Evolutionary conservation across 2,797 vertebrate genomes (phyloP).

Genomic region (Diceros bicornis): DNA sequence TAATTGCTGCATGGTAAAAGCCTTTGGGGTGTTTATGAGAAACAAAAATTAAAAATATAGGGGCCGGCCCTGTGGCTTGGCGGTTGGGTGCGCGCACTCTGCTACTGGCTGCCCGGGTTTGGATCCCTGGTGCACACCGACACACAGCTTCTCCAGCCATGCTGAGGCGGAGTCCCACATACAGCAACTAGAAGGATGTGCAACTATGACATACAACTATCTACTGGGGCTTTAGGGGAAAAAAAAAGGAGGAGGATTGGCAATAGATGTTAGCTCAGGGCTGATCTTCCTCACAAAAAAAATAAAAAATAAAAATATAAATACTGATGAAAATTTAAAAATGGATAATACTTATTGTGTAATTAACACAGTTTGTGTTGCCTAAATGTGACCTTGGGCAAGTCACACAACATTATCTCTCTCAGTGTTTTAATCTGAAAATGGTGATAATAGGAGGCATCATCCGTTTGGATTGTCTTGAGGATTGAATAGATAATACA

Average conservation of each 20-base stretch:
- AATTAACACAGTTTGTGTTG: neutral
- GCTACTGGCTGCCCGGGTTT: no score
- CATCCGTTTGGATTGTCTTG: neutral
- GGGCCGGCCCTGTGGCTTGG: no score
- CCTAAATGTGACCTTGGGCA: neutral
- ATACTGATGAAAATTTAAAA: neutral
- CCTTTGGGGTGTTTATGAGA: neutral
- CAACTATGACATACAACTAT: no score
- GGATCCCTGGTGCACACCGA: no score
- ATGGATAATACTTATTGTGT: neutral
- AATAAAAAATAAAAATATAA: neutral
- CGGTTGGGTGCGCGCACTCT: no score
- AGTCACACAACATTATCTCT: neutral
- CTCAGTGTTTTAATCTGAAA: neutral
- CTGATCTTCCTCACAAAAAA: no score
- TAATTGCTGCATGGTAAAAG: neutral
- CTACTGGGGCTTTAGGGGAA: no score
- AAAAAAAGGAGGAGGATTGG: no score
- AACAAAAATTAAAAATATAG: conserved; percentile 10
- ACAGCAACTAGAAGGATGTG: no score
- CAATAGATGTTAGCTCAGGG: no score
- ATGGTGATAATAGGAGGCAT: neutral
- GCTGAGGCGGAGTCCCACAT: no score
- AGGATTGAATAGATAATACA: neutral
- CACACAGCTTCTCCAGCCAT: no score